A percentile compares a stretch with the other conserved stretches of the same genome.
phyloP scores from a whole-genome alignment of 2,888 invertebrate species.

The Chrysotoxum bicinctum region DNA sequence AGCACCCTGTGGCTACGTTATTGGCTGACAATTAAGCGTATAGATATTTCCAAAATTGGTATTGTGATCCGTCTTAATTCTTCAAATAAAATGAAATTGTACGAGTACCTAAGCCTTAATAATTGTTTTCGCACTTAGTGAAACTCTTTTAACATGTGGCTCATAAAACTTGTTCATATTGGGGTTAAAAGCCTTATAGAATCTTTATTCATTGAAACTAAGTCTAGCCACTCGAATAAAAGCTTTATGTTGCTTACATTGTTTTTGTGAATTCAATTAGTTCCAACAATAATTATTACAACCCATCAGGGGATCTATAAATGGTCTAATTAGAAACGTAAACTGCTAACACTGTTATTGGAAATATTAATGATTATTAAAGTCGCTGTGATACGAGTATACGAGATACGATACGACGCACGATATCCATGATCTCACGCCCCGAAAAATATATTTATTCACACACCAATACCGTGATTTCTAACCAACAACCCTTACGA shows the following conservation, averaged over 20 bases:
- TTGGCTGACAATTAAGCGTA: too few species aligned
- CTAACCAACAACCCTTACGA: neutral
- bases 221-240: constrained; percentile 15
- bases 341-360: neutral
- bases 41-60: too few species aligned
- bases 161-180: neutral
- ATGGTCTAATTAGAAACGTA: constrained; percentile 5
- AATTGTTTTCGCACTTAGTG: too few species aligned
- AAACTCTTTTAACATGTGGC: neutral
- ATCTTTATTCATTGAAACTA: neutral
- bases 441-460: neutral
- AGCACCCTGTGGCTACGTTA: too few species aligned
- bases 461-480: neutral
- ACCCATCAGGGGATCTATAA: constrained; percentile 2
- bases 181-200: neutral
- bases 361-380: constrained; percentile 29
- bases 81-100: too few species aligned
- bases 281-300: neutral
- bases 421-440: constrained; percentile 12
- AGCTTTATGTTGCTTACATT: neutral
- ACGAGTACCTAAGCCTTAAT: too few species aligned
- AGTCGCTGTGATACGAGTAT: neutral
- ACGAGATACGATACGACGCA: neutral
- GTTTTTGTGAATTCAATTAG: constrained; percentile 8
- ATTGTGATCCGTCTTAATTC: too few species aligned